Conservation (phyloP, 1,140 invertebrate genomes). For the Drosophila nikananu region DNA sequence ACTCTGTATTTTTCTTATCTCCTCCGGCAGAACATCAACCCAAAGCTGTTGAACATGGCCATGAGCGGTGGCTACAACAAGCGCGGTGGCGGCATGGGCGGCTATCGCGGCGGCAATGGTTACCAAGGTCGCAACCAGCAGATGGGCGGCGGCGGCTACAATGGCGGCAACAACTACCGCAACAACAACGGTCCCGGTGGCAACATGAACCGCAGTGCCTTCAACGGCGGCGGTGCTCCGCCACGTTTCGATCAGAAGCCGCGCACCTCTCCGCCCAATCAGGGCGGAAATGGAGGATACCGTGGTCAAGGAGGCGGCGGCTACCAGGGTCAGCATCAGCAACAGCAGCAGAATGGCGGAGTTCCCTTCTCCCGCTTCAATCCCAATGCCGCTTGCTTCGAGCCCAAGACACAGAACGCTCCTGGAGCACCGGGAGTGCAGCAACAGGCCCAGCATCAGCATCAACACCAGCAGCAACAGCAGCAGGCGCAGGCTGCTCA, state of each 20-base stretch:
- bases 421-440: constrained; percentile 24
- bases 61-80: constrained; percentile 85
- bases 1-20: neutral
- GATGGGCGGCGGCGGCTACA: constrained; percentile 58
- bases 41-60: constrained; percentile 87
- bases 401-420: constrained; percentile 60
- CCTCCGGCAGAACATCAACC: constrained; percentile 86
- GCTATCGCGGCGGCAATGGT: constrained; percentile 64
- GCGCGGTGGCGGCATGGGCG: constrained; percentile 56
- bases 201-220: constrained; percentile 58
- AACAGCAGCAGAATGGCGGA: constrained; percentile 59
- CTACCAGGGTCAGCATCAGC: constrained; percentile 58
- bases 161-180: constrained; percentile 62
- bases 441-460: constrained; percentile 13
- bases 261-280: constrained; percentile 60
- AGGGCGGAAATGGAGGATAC: constrained; percentile 51
- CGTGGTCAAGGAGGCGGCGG: constrained; percentile 47
- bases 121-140: constrained; percentile 73
- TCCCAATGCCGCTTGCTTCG: constrained; percentile 74
- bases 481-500: constrained; percentile 46
- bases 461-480: constrained; percentile 38
- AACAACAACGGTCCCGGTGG: constrained; percentile 49
- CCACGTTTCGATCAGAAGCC: constrained; percentile 69
- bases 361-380: constrained; percentile 70
- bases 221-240: constrained; percentile 38